phyloP scores from a whole-genome alignment of 2,888 invertebrate genomes.

The Stenurella melanura region DNA sequence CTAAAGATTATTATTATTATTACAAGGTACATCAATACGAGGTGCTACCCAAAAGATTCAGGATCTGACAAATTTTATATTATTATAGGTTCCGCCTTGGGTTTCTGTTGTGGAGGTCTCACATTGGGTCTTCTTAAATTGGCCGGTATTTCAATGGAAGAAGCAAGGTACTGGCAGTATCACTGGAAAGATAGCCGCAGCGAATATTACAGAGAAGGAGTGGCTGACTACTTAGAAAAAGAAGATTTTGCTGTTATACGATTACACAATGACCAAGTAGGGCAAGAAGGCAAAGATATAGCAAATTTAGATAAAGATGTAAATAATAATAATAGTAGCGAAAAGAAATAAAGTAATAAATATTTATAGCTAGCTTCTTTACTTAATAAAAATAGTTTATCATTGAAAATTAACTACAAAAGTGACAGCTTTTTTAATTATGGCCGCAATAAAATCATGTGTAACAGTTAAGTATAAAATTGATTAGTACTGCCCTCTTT shows the following conservation, averaged over 20 bases:
- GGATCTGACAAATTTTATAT: conserved; percentile 14
- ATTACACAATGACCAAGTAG: conserved; percentile 59
- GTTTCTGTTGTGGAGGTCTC: conserved; percentile 77
- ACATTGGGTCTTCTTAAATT: conserved; percentile 77
- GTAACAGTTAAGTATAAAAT: too few species aligned
- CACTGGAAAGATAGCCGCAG: conserved; percentile 72
- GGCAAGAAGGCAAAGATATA: conserved; percentile 60
- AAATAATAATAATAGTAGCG: conserved; percentile 29
- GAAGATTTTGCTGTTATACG: conserved; percentile 65
- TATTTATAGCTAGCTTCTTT: neutral
- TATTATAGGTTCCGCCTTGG: conserved; percentile 77
- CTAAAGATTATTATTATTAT: too few species aligned
- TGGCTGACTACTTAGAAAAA: conserved; percentile 62
- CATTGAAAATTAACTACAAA: too few species aligned
- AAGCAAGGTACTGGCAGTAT: conserved; percentile 78
- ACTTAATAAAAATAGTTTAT: too few species aligned
- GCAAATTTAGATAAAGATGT: conserved; percentile 57
- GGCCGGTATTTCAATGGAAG: conserved; percentile 79
- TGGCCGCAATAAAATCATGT: too few species aligned
- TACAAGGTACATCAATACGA: too few species aligned
- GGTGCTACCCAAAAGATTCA: too few species aligned
- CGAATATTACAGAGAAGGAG: conserved; percentile 67
- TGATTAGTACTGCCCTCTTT: too few species aligned
- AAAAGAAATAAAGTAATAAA: conserved; percentile 33
- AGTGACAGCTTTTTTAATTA: too few species aligned